Percentiles rank a stretch among this genome's conserved stretches.
These are phyloP conservation scores for Liasis olivaceus DNA, from an alignment of 2,797 vertebrate genomes.

Conservation along the genomic window DNA sequence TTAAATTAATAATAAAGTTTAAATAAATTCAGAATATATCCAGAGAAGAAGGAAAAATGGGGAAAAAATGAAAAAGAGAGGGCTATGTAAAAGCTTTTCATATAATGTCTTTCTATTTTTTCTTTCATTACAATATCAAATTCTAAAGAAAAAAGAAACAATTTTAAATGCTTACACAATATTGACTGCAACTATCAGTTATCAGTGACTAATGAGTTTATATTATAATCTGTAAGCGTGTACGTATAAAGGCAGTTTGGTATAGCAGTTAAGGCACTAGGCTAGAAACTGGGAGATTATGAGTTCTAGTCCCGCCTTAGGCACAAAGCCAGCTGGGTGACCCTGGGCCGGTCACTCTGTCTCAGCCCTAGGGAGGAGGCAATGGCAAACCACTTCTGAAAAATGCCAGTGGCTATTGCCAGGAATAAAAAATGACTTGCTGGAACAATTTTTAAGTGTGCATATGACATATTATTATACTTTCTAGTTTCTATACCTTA, in stretches of 20 bases:
- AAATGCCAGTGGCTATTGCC: background rate
- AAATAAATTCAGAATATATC: background rate
- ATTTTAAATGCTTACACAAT: background rate
- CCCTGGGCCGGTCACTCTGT: background rate
- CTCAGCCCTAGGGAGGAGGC: background rate
- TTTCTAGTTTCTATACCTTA: background rate
- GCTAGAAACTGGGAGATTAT: background rate
- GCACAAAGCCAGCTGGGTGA: background rate
- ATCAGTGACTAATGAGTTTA: background rate
- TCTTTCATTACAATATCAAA: background rate
- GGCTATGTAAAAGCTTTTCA: background rate
- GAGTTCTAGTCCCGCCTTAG: background rate
- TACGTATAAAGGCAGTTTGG: background rate
- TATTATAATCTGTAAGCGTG: background rate
- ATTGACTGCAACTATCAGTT: background rate
- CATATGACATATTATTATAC: background rate
- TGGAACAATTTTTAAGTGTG: background rate
- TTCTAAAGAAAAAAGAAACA: background rate
- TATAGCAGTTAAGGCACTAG: background rate
- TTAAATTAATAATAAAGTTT: background rate
- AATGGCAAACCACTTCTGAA: background rate
- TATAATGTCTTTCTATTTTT: background rate
- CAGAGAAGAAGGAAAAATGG: background rate
- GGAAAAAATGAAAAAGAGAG: background rate
- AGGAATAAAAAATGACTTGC: background rate